Evolutionary conservation across 2,888 invertebrate species (phyloP), one percentile per base, ranked within the genome.

Genomic region (Creontiades dilutus): DNA sequence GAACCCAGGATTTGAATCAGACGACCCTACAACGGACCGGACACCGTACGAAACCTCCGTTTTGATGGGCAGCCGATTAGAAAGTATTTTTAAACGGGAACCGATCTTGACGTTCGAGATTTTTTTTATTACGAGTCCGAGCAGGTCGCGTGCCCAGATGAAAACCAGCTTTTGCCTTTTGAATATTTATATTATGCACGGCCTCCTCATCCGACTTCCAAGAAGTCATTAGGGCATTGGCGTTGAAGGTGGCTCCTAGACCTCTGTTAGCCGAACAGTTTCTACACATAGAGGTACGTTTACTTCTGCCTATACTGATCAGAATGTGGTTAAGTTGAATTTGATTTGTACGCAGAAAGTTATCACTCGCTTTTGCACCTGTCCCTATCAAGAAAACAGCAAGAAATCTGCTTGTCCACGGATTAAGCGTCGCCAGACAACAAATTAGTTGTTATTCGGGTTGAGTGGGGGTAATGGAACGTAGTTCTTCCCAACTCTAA

Each of bases 81-180:
- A 68, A 68, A 68, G 68, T 68, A 68, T 68, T 68, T 68, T 68
- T 68, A 68, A 68, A 68, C 68, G 68, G 68, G 68, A 68, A 68
- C 68, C 68, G 19, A 68, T 68, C 68, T 68, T 68, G 68, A 68
- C 68, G 68, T 68, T 68, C 68, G 68, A 19, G 68, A 68, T 68
- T 68, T 68, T 57, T 68, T 68, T 68, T 68, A 68, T 68, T 68
- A 68, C 68, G 68, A 68, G 68, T 23, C 68, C 68, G 68, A 68
- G 68, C 68, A 23, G 68, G 68, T 68, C 68, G 68, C 68, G 68
- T 68, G 68, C 68, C 68, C 23, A 23, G 68, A 68, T 11, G 27
- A 68, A 68, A 68, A 68, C 68, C 68, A 68, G 68, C 68, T 68
- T 68, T 68, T 68, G 68, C 68, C 68, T 68, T 68, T 68, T 68